Percentiles rank a stretch among this genome's conserved stretches.
phyloP scores from a whole-genome alignment of 2,888 invertebrate genomes.

The Agrochola macilenta region DNA sequence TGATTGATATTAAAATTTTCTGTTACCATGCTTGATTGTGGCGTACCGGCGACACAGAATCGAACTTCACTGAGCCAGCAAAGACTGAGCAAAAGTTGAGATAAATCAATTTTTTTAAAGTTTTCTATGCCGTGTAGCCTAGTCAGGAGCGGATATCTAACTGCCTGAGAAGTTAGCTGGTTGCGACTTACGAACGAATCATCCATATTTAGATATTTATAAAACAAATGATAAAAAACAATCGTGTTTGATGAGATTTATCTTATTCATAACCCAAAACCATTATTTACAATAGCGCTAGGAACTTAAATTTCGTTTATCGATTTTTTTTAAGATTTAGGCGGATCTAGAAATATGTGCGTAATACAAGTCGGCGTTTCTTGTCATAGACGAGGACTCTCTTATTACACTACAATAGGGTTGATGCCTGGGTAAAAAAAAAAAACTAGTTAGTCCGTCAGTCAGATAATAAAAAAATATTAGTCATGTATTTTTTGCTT shows the following conservation, averaged over 20 bases:
- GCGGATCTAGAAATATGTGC: not conserved
- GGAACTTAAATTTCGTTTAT: not conserved
- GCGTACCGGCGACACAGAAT: no score
- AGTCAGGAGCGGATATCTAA: not conserved
- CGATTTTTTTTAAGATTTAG: not conserved
- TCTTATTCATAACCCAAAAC: not conserved
- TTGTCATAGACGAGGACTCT: not conserved
- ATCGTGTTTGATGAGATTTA: not conserved
- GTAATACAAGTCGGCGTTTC: not conserved
- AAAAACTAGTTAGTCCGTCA: no score
- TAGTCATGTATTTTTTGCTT: no score
- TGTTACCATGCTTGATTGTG: not conserved
- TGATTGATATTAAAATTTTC: not conserved
- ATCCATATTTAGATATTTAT: not conserved
- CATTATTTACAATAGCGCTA: not conserved
- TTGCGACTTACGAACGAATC: not conserved
- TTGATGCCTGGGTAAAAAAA: no score
- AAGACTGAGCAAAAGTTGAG: not conserved
- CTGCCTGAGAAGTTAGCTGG: not conserved
- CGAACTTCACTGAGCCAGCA: not conserved
- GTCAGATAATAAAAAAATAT: no score
- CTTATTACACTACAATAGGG: not conserved
- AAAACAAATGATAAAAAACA: slow-evolving; percentile 14
- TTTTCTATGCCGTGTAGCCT: not conserved
- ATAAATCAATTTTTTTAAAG: not conserved